Conservation (phyloP, 1,140 invertebrate genomes). For the Magallana gigas region DNA sequence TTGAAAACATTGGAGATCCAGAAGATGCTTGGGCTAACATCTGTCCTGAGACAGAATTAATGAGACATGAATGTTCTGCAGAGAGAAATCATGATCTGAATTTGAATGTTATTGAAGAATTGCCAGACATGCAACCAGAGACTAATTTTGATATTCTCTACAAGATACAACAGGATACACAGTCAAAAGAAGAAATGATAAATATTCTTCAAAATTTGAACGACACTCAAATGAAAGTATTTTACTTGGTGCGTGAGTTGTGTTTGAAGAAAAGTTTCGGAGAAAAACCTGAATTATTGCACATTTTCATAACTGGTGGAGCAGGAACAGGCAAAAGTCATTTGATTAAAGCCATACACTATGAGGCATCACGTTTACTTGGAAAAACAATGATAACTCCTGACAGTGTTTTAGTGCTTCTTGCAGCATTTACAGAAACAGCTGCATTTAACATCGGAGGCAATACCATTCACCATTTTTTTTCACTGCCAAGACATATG, state of each 20-base stretch:
- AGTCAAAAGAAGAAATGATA: not conserved
- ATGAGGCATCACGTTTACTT: constrained; percentile 56
- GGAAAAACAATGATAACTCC: not conserved
- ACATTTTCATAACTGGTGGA: constrained; percentile 54
- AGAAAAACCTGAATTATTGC: constrained; percentile 41
- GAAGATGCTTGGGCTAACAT: constrained; percentile 20
- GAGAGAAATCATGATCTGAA: not conserved
- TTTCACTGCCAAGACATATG: constrained; percentile 39
- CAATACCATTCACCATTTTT: constrained; percentile 47
- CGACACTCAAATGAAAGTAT: constrained; percentile 40
- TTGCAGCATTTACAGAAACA: constrained; percentile 47
- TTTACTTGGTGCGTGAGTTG: constrained; percentile 52
- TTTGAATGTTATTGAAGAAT: not conserved
- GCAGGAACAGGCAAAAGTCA: constrained; percentile 57
- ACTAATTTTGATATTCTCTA: not conserved
- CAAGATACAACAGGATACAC: not conserved
- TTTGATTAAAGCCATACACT: constrained; percentile 52
- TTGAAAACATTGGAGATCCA: constrained; percentile 2
- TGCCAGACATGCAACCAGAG: not conserved
- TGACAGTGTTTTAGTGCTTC: constrained; percentile 42
- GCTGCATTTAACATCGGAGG: constrained; percentile 51
- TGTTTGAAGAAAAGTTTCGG: constrained; percentile 34
- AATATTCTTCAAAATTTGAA: not conserved
- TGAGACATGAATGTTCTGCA: constrained; percentile 17
- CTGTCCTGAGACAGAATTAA: constrained; percentile 42